Conservation (phyloP, 1,140 invertebrate species). For the Atta colombica region DNA sequence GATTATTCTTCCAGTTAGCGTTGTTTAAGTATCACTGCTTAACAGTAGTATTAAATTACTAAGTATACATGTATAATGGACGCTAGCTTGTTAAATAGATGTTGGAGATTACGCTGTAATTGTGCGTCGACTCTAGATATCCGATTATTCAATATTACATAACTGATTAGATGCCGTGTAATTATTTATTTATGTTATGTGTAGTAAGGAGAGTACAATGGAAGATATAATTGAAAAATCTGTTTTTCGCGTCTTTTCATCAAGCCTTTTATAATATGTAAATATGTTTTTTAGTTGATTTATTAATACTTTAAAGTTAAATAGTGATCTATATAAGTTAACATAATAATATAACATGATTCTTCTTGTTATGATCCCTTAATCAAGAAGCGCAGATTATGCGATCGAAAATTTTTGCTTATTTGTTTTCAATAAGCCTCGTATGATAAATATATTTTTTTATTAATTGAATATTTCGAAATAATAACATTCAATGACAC, state of each 20-base stretch:
- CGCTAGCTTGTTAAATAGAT: slow-evolving; percentile 40
- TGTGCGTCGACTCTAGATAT: not conserved
- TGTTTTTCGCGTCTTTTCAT: not conserved
- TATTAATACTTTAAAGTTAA: not conserved
- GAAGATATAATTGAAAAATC: too few species aligned
- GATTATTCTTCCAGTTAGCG: slow-evolving; percentile 53
- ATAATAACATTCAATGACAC: not conserved
- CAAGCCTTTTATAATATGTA: not conserved
- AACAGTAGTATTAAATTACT: slow-evolving; percentile 50
- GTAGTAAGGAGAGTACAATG: too few species aligned
- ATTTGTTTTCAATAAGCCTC: not conserved
- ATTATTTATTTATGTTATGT: not conserved
- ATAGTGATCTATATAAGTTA: not conserved
- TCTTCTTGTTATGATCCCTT: not conserved
- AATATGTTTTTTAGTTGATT: slow-evolving; percentile 1
- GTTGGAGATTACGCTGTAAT: slow-evolving; percentile 23
- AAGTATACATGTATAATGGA: slow-evolving; percentile 30
- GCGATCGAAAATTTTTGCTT: not conserved
- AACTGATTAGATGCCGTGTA: not conserved
- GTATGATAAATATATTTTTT: not conserved
- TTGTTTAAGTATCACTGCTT: slow-evolving; percentile 56
- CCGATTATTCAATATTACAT: slow-evolving; percentile 40
- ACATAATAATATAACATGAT: not conserved
- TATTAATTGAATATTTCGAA: not conserved
- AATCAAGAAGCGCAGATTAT: not conserved